Evolutionary conservation across 2,888 invertebrate species (phyloP).

Genomic region (Dastarcus helophoroides): DNA sequence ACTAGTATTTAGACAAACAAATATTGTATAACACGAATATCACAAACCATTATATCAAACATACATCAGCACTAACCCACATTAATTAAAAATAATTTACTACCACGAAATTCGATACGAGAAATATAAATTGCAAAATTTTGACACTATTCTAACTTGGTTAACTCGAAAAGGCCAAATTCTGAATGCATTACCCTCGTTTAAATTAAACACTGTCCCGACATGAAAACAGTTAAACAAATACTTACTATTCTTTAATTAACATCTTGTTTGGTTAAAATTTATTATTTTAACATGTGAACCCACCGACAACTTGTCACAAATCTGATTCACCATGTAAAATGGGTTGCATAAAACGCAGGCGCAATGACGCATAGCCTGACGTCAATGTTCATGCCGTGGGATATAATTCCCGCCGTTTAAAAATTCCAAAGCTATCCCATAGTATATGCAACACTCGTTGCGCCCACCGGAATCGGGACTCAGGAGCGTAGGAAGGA

Average conservation of each 20-base stretch:
- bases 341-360: constrained; percentile 45
- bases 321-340: constrained; percentile 28
- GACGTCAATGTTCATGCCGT: constrained; percentile 40
- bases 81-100: no score
- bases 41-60: constrained; percentile 7
- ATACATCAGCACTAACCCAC: constrained; percentile 4
- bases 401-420: background rate
- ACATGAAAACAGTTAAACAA: constrained; percentile 4
- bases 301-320: constrained; percentile 13
- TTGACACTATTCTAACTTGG: no score
- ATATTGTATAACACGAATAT: constrained; percentile 9
- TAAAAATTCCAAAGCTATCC: background rate
- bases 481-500: no score
- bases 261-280: constrained; percentile 44
- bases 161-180: no score
- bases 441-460: no score
- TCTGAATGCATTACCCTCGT: no score
- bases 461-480: no score
- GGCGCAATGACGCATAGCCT: constrained; percentile 53
- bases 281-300: constrained; percentile 27
- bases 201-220: no score
- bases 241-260: constrained; percentile 63
- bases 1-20: background rate
- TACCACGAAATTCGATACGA: no score
- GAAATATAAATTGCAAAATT: no score